Conservation (phyloP, 2,113 vertebrate species). For the Macquaria australasica region DNA sequence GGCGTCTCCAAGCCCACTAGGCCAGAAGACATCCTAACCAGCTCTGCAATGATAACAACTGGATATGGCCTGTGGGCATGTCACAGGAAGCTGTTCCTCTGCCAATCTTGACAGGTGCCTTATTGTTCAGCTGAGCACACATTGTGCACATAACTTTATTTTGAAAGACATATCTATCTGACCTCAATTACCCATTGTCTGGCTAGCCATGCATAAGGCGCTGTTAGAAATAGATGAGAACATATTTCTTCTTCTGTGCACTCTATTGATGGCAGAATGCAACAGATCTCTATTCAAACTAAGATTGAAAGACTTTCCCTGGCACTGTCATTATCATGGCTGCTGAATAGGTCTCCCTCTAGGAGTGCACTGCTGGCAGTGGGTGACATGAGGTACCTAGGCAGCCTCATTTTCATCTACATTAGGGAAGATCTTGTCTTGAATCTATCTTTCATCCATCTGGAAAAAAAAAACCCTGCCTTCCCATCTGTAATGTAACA, state of each 20-base stretch:
- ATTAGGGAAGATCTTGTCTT: constrained; percentile 16
- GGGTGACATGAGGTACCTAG: constrained; percentile 2
- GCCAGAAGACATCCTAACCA: constrained; percentile 67
- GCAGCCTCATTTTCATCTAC: constrained; percentile 24
- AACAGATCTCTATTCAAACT: constrained; percentile 49
- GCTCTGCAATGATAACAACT: constrained; percentile 71
- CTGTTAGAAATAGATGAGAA: constrained; percentile 62
- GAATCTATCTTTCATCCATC: constrained; percentile 33
- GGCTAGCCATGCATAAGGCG: constrained; percentile 65
- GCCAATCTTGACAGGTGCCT: constrained; percentile 75
- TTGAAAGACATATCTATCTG: constrained; percentile 72
- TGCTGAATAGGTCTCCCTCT: constrained; percentile 31
- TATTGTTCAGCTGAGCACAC: constrained; percentile 74
- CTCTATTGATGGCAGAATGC: constrained; percentile 24
- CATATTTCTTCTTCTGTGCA: constrained; percentile 52
- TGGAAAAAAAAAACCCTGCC: background rate
- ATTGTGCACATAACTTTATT: constrained; percentile 74
- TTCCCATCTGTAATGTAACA: background rate
- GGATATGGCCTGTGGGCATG: constrained; percentile 68
- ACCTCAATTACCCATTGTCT: constrained; percentile 73
- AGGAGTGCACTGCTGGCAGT: constrained; percentile 18
- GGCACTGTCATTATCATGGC: constrained; percentile 31
- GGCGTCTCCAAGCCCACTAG: constrained; percentile 58
- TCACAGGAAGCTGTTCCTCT: constrained; percentile 68
- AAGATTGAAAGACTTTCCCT: constrained; percentile 49